Percentiles rank a stretch among this genome's conserved stretches.
Conservation (phyloP, 2,888 invertebrate genomes). For the Blastobasis adustella region DNA sequence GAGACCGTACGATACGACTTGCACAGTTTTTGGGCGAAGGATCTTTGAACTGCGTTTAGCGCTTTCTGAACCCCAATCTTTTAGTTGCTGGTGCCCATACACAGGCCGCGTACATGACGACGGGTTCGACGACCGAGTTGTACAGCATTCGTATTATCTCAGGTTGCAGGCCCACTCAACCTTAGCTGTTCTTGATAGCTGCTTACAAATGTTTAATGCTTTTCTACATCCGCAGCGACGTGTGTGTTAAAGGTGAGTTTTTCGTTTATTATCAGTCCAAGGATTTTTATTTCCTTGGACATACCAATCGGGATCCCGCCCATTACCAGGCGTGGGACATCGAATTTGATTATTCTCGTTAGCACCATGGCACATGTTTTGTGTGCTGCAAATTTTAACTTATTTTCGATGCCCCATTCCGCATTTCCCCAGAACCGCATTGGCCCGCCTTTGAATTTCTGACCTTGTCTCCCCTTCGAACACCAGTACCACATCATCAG, state of each 20-base stretch:
- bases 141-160: background rate
- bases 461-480: background rate
- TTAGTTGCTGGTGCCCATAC: conserved; percentile 1
- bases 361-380: no score
- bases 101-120: conserved; percentile 1
- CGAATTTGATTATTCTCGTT: background rate
- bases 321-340: background rate
- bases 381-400: background rate
- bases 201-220: background rate
- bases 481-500: no score
- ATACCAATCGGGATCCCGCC: background rate
- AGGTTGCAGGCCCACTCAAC: background rate
- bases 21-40: no score
- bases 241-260: background rate
- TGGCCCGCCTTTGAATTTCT: conserved; percentile 2
- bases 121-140: no score
- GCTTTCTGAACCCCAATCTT: no score
- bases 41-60: no score
- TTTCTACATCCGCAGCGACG: background rate
- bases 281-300: background rate
- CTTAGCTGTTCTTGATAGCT: background rate
- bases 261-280: background rate
- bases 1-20: no score
- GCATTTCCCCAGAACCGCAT: background rate
- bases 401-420: conserved; percentile 1